Evolutionary conservation across 2,113 vertebrate genomes (phyloP).

Genomic region (Aythya baeri): DNA sequence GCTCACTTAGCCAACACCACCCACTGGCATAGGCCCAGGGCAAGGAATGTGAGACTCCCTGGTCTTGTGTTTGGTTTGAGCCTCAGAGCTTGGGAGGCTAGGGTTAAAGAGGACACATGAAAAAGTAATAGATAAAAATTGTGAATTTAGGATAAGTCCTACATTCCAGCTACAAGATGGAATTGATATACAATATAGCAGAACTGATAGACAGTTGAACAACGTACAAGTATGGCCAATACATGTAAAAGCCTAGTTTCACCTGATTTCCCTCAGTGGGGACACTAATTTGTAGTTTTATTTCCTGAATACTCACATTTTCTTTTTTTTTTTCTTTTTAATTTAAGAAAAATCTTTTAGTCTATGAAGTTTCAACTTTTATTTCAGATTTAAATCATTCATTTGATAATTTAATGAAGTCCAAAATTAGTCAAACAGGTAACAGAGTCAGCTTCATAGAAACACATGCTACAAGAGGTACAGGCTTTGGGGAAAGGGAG

Average conservation of each 20-base stretch:
- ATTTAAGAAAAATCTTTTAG: background rate
- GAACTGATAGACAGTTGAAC: background rate
- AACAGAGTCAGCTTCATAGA: background rate
- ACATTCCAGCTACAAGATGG: background rate
- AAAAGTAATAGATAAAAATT: background rate
- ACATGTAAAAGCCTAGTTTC: background rate
- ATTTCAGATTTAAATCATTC: background rate
- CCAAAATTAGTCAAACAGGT: background rate
- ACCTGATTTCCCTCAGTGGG: background rate
- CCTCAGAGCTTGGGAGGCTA: background rate
- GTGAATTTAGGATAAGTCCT: background rate
- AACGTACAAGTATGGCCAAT: background rate
- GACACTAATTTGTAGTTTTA: background rate
- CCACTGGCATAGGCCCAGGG: accelerated
- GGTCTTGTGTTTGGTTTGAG: background rate
- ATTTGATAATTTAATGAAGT: background rate
- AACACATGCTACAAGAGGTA: background rate
- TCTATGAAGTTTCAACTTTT: background rate
- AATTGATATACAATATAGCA: background rate
- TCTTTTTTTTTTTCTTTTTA: background rate
- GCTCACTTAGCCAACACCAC: background rate
- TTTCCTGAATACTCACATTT: background rate
- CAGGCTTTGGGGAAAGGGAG: background rate
- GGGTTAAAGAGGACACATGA: background rate
- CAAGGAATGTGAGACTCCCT: background rate